These are phyloP conservation scores for Panurus biarmicus DNA, from an alignment of 2,113 vertebrate species.

Conservation along the genomic window DNA sequence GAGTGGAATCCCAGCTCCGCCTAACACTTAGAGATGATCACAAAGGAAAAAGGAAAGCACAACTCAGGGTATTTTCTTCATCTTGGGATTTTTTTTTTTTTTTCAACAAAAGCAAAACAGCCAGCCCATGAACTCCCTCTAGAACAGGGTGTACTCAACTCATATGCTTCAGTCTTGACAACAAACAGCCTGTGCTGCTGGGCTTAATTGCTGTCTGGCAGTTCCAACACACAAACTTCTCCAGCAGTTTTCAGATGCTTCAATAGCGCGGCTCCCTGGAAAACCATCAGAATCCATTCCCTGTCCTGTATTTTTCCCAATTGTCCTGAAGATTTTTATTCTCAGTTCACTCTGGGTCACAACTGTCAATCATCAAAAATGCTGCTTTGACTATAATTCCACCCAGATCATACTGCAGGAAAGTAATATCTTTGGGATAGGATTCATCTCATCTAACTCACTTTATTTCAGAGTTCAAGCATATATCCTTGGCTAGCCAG, in stretches of 20 bases:
- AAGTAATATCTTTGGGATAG: not conserved
- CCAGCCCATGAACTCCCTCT: not conserved
- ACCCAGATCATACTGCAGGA: not conserved
- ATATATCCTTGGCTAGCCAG: not conserved
- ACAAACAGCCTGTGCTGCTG: conserved; percentile 11
- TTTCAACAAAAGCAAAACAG: not conserved
- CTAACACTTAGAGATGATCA: not conserved
- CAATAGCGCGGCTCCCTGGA: accelerated
- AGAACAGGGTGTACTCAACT: conserved; percentile 31
- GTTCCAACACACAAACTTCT: not conserved
- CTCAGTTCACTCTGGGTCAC: not conserved
- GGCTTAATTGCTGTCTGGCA: conserved; percentile 29
- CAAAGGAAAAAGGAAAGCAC: not conserved
- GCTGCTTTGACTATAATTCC: not conserved
- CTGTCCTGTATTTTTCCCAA: not conserved
- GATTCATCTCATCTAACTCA: not conserved
- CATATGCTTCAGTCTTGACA: not conserved
- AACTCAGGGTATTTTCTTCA: not conserved
- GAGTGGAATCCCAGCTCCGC: not conserved
- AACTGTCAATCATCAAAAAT: not conserved
- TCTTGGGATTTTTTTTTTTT: not conserved
- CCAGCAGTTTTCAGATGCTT: conserved; percentile 7
- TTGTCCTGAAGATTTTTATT: not conserved
- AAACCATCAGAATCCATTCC: not conserved
- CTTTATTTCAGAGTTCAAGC: not conserved